Evolutionary conservation across 2,888 invertebrate species (phyloP).

Genomic region (Chrysotoxum bicinctum): DNA sequence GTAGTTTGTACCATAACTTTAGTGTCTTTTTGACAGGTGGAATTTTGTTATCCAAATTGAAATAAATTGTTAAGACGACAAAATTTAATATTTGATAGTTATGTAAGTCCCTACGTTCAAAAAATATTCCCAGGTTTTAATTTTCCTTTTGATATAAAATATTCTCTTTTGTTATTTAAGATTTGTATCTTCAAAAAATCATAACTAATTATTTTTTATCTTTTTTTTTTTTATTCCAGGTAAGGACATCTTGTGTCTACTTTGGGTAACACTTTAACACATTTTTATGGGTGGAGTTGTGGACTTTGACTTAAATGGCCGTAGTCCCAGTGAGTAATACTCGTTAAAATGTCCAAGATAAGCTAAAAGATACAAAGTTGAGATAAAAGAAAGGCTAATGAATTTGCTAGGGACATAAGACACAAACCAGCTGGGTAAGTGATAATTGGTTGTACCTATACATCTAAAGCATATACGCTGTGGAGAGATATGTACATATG

Average conservation of each 20-base stretch:
- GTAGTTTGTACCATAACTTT: constrained; percentile 3
- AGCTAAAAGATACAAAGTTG: constrained; percentile 24
- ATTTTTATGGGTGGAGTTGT: constrained; percentile 31
- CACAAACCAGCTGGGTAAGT: constrained; percentile 9
- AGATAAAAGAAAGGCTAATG: constrained; percentile 30
- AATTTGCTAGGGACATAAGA: constrained; percentile 32
- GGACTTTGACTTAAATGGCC: constrained; percentile 53
- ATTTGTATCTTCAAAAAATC: constrained; percentile 57
- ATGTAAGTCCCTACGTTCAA: not conserved
- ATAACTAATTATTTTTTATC: constrained; percentile 59
- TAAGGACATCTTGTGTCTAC: constrained; percentile 44
- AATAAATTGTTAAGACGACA: constrained; percentile 48
- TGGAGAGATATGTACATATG: not conserved
- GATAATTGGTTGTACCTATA: constrained; percentile 25
- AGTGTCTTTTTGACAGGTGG: constrained; percentile 62
- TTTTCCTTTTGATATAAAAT: constrained; percentile 12
- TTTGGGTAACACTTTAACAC: not conserved
- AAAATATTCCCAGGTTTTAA: constrained; percentile 26
- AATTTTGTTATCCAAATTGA: constrained; percentile 44
- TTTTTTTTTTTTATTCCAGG: constrained; percentile 53
- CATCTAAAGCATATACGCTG: not conserved
- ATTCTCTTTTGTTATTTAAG: constrained; percentile 26
- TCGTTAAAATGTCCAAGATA: constrained; percentile 55
- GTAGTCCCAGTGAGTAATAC: constrained; percentile 50
- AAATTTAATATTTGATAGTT: constrained; percentile 13